phyloP scores from a whole-genome alignment of 2,113 vertebrate species.

The Garra rufa region DNA sequence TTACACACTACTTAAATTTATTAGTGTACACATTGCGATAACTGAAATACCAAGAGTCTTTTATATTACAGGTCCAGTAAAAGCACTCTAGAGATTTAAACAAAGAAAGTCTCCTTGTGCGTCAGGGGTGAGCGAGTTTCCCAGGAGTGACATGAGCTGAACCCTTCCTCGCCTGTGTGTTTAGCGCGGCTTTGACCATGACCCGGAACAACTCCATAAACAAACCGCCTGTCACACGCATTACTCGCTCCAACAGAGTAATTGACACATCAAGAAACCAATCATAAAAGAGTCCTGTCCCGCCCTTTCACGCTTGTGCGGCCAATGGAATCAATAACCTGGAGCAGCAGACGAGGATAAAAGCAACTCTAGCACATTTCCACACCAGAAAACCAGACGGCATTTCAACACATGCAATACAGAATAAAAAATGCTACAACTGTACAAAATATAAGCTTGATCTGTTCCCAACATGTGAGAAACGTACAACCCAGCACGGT shows the following conservation, averaged over 20 bases:
- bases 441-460: not conserved
- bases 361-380: not conserved
- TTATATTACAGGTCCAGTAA: not conserved
- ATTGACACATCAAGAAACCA: constrained; percentile 56
- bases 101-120: constrained; percentile 1
- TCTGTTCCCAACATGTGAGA: constrained; percentile 4
- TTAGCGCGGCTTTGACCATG: constrained; percentile 62
- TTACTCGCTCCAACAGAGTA: constrained; percentile 59
- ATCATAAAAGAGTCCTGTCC: constrained; percentile 56
- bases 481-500: not conserved
- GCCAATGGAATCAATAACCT: constrained; percentile 50
- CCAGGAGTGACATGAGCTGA: constrained; percentile 38
- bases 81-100: not conserved
- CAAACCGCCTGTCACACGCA: constrained; percentile 62
- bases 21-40: not conserved
- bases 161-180: constrained; percentile 64
- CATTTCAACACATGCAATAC: not conserved
- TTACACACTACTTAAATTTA: not conserved
- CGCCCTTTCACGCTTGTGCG: constrained; percentile 51
- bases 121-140: constrained; percentile 43
- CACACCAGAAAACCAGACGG: not conserved
- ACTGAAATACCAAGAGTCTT: not conserved
- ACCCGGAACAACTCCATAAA: constrained; percentile 62
- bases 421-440: not conserved
- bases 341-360: not conserved